A percentile compares a stretch with the other conserved stretches of the same genome.
phyloP scores from a whole-genome alignment of 2,888 invertebrate species.

The Lottia gigantea region DNA sequence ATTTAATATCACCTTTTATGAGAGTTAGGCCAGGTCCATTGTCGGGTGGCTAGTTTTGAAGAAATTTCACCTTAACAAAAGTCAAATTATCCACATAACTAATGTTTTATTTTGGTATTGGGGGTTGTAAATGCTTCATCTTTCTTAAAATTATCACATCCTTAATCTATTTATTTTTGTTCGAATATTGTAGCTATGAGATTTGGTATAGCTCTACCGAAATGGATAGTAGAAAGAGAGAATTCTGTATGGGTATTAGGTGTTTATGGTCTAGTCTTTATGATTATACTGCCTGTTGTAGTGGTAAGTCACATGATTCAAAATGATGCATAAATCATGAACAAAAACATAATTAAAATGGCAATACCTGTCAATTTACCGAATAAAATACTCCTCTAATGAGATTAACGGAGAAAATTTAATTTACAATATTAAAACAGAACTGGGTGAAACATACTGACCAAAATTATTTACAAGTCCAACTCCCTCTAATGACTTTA shows the following conservation, averaged over 20 bases:
- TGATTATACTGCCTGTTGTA: conserved; percentile 87
- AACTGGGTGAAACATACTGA: no score
- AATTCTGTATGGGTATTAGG: conserved; percentile 90
- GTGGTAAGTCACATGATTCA: conserved; percentile 67
- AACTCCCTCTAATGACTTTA: no score
- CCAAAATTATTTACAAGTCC: no score
- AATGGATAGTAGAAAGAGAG: conserved; percentile 99
- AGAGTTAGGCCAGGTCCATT: no score
- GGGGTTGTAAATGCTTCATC: background rate
- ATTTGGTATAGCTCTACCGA: conserved; percentile 98
- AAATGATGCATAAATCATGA: background rate
- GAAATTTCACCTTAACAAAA: no score
- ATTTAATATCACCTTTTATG: no score
- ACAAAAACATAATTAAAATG: background rate
- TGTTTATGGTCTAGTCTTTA: conserved; percentile 86
- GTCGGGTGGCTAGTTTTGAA: no score
- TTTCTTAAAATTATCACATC: background rate
- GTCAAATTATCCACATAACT: background rate
- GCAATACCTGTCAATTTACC: no score
- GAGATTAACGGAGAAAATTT: no score
- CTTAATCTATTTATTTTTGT: no score
- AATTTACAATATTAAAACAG: no score
- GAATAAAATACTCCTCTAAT: no score
- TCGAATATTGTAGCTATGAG: conserved; percentile 81
- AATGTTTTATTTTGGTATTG: background rate